Percentiles rank a stretch among this genome's conserved stretches.
phyloP scores from a whole-genome alignment of 2,113 vertebrate genomes.

The Elanus axillaris region DNA sequence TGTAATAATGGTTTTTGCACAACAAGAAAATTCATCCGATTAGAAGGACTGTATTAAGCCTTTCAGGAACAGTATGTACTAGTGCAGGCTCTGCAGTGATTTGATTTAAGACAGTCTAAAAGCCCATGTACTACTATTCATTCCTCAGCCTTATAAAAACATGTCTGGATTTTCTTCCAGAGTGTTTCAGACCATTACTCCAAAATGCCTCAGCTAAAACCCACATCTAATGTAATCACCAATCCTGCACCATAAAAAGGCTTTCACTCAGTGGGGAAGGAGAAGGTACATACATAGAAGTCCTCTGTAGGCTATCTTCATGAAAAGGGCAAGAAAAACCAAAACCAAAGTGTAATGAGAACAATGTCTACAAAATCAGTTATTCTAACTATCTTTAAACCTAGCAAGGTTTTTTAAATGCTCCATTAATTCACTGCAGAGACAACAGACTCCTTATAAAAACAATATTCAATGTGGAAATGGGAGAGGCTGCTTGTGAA shows the following conservation, averaged over 20 bases:
- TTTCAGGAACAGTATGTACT: constrained; percentile 36
- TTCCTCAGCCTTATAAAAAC: not conserved
- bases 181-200: not conserved
- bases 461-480: not conserved
- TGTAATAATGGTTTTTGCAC: constrained; percentile 60
- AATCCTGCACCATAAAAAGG: not conserved
- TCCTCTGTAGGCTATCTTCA: not conserved
- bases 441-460: not conserved
- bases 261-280: not conserved
- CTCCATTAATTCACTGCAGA: not conserved
- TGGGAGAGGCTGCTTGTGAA: not conserved
- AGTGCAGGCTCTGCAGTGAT: not conserved
- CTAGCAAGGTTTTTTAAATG: not conserved
- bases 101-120: constrained; percentile 40
- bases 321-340: not conserved
- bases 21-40: constrained; percentile 64
- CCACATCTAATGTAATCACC: not conserved
- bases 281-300: not conserved
- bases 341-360: not conserved
- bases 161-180: not conserved
- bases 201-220: not conserved
- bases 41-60: constrained; percentile 43
- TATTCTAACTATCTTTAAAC: not conserved
- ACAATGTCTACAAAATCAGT: not conserved
- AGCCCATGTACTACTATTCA: not conserved